Evolutionary conservation across 2,888 invertebrate genomes (phyloP).

Genomic region (Nomada ruficornis): DNA sequence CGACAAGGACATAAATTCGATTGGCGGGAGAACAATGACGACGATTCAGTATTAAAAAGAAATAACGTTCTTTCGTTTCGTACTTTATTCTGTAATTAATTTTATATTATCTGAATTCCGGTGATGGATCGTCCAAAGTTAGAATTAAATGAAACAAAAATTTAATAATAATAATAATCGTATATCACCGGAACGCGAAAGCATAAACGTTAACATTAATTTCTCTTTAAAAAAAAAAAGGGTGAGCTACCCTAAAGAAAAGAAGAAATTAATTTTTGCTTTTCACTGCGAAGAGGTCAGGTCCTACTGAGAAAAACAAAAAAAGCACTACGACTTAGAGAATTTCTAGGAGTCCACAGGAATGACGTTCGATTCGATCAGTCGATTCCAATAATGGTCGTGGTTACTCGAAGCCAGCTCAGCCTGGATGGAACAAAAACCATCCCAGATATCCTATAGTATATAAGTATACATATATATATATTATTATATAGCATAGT

Average conservation of each 20-base stretch:
- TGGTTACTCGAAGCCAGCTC: not conserved
- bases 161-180: too few species aligned
- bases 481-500: not conserved
- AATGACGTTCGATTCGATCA: not conserved
- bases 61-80: slow-evolving; percentile 2
- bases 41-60: not conserved
- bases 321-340: not conserved
- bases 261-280: too few species aligned
- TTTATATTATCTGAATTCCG: too few species aligned
- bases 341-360: not conserved
- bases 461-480: too few species aligned
- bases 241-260: too few species aligned
- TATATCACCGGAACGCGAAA: not conserved
- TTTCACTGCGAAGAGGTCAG: not conserved
- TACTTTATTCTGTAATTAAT: not conserved
- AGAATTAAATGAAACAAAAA: not conserved
- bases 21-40: not conserved
- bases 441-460: too few species aligned
- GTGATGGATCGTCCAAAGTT: too few species aligned
- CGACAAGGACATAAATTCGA: not conserved
- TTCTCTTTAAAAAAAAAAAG: too few species aligned
- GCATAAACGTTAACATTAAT: not conserved
- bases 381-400: not conserved
- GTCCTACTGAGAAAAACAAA: not conserved
- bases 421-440: not conserved